Conservation (phyloP, 1,140 invertebrate species). For the Ganaspis sp. region DNA sequence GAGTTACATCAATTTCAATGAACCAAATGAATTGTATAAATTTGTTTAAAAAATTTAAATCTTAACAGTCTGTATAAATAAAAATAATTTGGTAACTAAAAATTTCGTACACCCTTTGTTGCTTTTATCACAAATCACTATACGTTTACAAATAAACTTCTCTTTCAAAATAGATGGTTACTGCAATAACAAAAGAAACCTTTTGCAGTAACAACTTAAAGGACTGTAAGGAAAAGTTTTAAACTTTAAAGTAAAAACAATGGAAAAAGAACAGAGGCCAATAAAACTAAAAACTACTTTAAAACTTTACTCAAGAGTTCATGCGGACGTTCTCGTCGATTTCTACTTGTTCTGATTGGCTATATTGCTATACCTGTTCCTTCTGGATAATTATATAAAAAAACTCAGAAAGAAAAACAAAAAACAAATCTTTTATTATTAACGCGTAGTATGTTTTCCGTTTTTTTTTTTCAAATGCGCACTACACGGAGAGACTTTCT, state of each 20-base stretch:
- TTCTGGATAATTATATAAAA: background rate
- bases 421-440: too few relatives aligned
- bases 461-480: too few relatives aligned
- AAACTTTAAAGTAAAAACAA: constrained; percentile 1
- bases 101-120: too few relatives aligned
- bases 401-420: background rate
- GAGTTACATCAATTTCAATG: too few relatives aligned
- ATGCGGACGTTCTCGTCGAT: background rate
- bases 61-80: too few relatives aligned
- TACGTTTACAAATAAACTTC: background rate
- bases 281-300: background rate
- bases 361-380: background rate
- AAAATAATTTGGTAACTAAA: too few relatives aligned
- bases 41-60: too few relatives aligned
- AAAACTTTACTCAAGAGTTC: background rate
- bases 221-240: background rate
- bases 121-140: background rate
- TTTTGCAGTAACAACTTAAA: background rate
- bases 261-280: background rate
- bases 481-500: too few relatives aligned
- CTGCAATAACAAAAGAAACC: background rate
- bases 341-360: background rate
- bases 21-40: too few relatives aligned
- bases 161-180: background rate
- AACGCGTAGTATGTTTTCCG: too few relatives aligned